These are phyloP conservation scores for Phrynocephalus guinanensis DNA, from an alignment of 2,797 vertebrate genomes.

Conservation along the genomic window DNA sequence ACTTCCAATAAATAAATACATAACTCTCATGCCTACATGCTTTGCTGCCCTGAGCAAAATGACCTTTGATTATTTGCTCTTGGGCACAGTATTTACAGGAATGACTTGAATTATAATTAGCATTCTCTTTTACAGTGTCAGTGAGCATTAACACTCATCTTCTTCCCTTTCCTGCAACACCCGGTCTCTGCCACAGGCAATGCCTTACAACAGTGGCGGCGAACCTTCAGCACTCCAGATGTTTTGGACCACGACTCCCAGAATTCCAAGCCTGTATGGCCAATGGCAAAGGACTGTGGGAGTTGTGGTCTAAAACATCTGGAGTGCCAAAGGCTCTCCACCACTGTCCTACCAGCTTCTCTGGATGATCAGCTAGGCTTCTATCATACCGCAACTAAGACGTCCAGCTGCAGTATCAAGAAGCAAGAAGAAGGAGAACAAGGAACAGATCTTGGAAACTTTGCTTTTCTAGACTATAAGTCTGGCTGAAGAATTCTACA, in stretches of 20 bases:
- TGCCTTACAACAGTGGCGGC: background rate
- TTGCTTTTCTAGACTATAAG: no score
- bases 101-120: background rate
- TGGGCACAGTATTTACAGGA: conserved; percentile 12
- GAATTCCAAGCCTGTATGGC: no score
- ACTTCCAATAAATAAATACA: background rate
- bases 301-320: no score
- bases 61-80: conserved; percentile 12
- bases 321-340: no score
- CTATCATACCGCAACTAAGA: background rate
- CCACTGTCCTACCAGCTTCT: no score
- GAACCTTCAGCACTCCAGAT: no score
- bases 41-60: conserved; percentile 6
- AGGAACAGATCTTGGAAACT: background rate
- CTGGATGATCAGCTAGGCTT: background rate
- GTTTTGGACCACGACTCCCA: no score
- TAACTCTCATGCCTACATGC: background rate
- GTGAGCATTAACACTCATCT: background rate
- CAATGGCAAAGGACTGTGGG: no score
- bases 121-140: background rate
- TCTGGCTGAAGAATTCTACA: no score
- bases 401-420: background rate
- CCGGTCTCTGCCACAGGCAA: background rate
- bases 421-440: background rate
- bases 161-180: background rate